Evolutionary conservation across 1,140 invertebrate species (phyloP), one percentile per base, ranked within the genome.

Genomic region (Rhynchophorus ferrugineus): DNA sequence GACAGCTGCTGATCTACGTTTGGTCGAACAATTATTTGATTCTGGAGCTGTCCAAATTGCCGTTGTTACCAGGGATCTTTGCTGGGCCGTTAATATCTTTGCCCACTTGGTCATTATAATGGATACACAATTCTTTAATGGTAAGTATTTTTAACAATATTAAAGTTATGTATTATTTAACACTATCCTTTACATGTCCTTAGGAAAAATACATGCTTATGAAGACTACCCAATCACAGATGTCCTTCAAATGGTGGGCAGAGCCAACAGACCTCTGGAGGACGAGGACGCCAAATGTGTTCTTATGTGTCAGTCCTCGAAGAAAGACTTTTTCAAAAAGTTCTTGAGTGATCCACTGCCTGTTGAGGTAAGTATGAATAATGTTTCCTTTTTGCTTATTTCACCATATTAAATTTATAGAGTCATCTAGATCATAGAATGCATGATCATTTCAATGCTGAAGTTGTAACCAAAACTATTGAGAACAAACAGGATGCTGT

Each of bases 401-500:
- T 39, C 33, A 29, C 8, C 6, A 20, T 17, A 20, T 47, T 9
- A 21, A 48, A 43, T 34, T 69, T 74, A 20, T 65, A 82, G 75
- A 95, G 90, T 57, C 93, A 98, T 73, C 73, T 98, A 60, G 95
- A 99, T 75, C 95, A 98, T 65, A 82, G 90, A 58, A 76, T 99
- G 2, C 96, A 99, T 70, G 96, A 99, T 76, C 97, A 99, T 73
- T 97, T 99, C 69, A 99, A 99, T 75, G 95, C 97, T 0, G 97
- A 99, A 75, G 96, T 99, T 45, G 95, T 99, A 0, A 99, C 96
- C 0, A 98, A 98, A 75, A 99, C 95, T 0, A 96, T 99, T 67
- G 96, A 99, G 71, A 99, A 99, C 73, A 99, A 99, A 72, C 97
- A 99, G 70, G 97, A 99, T 71, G 95, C 95, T 0, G 95, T 99